Evolutionary conservation across 53 echinoderm and acorn worm species (phyloP).

Genomic region (Stichopus horrens): DNA sequence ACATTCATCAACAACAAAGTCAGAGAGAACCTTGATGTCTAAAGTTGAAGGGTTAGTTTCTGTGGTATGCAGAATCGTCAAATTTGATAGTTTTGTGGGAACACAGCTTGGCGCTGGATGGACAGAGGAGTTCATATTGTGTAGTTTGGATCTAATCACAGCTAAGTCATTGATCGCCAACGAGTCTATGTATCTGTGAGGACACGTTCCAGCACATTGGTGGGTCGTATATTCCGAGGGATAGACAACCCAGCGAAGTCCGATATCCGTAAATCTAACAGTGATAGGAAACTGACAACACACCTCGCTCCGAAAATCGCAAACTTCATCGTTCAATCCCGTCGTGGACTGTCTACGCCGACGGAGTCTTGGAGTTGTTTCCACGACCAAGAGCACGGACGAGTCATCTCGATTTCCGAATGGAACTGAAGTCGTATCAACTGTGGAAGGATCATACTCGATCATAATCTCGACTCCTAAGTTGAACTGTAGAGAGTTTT

Average conservation of each 20-base stretch:
- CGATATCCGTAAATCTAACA: not conserved
- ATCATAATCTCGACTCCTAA: slow-evolving; percentile 8
- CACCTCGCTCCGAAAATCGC: not conserved
- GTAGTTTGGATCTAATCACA: not conserved
- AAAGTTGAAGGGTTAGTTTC: not conserved
- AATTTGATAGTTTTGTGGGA: slow-evolving; percentile 16
- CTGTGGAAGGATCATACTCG: not conserved
- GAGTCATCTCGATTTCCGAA: not conserved
- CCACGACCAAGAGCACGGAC: not conserved
- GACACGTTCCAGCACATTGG: slow-evolving; percentile 25
- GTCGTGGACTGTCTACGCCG: not conserved
- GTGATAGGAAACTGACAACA: slow-evolving; percentile 17
- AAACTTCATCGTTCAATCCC: not conserved
- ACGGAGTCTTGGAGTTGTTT: not conserved
- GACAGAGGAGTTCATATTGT: not conserved
- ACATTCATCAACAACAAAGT: slow-evolving; percentile 22
- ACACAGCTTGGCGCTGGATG: slow-evolving; percentile 33
- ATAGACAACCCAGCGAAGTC: not conserved
- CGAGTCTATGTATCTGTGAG: not conserved
- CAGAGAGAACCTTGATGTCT: not conserved
- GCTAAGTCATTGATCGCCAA: slow-evolving; percentile 11
- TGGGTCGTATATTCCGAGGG: not conserved
- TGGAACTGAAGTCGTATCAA: not conserved
- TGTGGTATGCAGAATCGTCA: not conserved
- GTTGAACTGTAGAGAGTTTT: not conserved